phyloP scores from a whole-genome alignment of 2,113 vertebrate species.

The Pithys albifrons region DNA sequence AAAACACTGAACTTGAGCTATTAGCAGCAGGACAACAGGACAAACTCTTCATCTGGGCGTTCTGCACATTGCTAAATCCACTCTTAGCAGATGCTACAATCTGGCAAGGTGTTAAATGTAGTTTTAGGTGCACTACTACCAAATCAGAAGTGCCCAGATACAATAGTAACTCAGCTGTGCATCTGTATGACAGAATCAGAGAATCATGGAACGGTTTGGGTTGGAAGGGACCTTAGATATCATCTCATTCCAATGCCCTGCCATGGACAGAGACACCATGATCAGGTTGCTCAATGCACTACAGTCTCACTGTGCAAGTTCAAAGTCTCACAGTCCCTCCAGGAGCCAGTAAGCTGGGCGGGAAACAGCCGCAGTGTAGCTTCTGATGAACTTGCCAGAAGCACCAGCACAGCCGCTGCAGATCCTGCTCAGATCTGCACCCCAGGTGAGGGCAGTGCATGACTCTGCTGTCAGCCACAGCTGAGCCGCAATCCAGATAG shows the following conservation, averaged over 20 bases:
- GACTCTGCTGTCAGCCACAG: accelerated
- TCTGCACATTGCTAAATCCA: background rate
- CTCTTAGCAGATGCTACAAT: background rate
- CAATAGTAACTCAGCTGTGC: accelerated
- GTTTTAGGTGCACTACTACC: background rate
- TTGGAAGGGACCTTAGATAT: background rate
- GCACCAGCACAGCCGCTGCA: accelerated
- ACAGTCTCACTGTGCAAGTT: accelerated
- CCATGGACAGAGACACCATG: background rate
- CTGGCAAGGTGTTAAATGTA: background rate
- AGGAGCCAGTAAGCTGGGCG: background rate
- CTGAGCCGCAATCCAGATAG: background rate
- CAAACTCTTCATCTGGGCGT: background rate
- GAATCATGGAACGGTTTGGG: background rate
- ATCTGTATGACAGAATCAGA: accelerated
- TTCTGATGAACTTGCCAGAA: background rate
- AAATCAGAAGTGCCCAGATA: background rate
- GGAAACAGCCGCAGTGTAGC: background rate
- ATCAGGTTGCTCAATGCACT: background rate
- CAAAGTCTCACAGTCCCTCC: background rate
- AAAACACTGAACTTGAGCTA: background rate
- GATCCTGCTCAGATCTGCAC: background rate
- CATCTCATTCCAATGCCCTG: no score
- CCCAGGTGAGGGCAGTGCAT: accelerated
- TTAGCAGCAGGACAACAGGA: background rate